Evolutionary conservation across 2,888 invertebrate genomes (phyloP), one percentile per base, ranked within the genome.

Genomic region (Brachypalpus laphriformis): DNA sequence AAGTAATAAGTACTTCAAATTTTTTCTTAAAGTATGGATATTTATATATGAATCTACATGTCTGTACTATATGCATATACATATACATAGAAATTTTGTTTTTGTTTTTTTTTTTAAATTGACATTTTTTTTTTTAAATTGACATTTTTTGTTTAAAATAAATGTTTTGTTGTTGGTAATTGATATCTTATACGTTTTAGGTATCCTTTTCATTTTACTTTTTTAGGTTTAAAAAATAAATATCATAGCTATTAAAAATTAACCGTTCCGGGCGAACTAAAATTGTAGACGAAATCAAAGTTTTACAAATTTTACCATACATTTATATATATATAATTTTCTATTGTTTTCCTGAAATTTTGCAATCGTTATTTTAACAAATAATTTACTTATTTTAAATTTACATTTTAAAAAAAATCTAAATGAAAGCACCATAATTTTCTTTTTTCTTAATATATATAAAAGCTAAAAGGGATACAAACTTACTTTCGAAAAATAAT

Each of bases 141-240:
- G 86, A 77, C 56, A 25, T 51, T 63, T 74, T 45, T 22, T 75
- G 34, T 75, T 65, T 14, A 54, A 59, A 68, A 68, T 86, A 72
- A 68, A 72, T 86, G 81, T 86, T 82, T 86, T 77, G 45, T 54
- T 76, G 74, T 85, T 75, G 31, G 70, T 51, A 57, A 49, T 71
- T 72, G 14, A 56, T 70, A 49, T 71, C 20, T 56, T 37, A 54
- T 47, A 22, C 68, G 54, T 14, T 22, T 59, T 66, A 80, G 81
- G 75, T 80, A 80, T 49, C 18, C 6, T 61, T 71, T 74, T 25
- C 31, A 34, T 77, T 59, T 40, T 57, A n/a, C 57, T 31, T 22
- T 11, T 54, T 37, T 31, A 47, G 3, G 34, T 9, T 16, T n/a
- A 66, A 37, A 42, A 31, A 56, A 3, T 31, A 47, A 59, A 7